Base-by-base conservation (phyloP, 2,888 invertebrate species). In the Hemistola chrysoprasaria region DNA sequence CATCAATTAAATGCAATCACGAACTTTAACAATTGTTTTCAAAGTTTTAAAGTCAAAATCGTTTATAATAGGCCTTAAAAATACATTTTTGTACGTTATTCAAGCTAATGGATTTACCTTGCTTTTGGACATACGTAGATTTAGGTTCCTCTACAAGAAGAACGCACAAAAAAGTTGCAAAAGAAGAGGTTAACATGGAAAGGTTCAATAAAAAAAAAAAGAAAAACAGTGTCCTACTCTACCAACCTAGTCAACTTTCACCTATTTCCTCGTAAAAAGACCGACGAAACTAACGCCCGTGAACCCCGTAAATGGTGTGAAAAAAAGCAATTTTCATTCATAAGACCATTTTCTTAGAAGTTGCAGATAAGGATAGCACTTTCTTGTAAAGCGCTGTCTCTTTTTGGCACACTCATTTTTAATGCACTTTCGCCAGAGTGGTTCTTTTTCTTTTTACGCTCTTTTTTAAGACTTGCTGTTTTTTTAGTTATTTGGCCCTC, bases 321-420 rank as follows among this genome's bases (percentile, higher is more conserved):
- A 78, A 82, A 84, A 80, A 83, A 82, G 84, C 78, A 79, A 85
- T 84, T 81, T 81, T 80, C 84, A 84, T 86, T 85, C 84, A 84
- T 81, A 85, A 83, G 81, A 73, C 74, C 78, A 82, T 84, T 83
- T 83, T 81, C 82, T 83, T 78, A 78, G 76, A 62, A 71, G 67
- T 66, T 57, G 55, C 52, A 56, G 67, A 75, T 40, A 53, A 62
- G 54, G 74, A 76, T 38, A 56, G 55, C 53, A 48, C 47, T 35
- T 8, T 3, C 36, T 47, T 40, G 50, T 51, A 68, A 67, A 62
- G 62, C 62, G 33, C 50, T 45, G 47, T 82, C 83, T 38, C 67
- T 37, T 47, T 80, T 57, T 39, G 41, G 44, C 74, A 55, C 73
- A 72, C 82, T 80, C 77, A 80, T 81, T 83, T 85, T 85, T 84